Evolutionary conservation across 2,888 invertebrate genomes (phyloP).

Genomic region (Cheilosia soror): DNA sequence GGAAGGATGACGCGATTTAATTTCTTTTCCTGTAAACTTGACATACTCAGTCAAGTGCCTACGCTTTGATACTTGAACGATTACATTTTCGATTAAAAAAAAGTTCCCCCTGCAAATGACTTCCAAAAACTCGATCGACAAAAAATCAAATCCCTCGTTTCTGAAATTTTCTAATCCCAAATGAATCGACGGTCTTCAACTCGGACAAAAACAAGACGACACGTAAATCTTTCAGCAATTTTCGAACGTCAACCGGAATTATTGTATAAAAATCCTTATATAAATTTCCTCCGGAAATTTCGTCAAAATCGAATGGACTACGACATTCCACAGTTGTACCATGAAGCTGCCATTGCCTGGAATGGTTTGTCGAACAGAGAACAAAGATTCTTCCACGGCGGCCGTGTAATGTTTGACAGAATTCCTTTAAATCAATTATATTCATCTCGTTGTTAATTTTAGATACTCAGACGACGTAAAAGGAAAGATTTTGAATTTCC

Average conservation of each 20-base stretch:
- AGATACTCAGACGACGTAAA: constrained; percentile 56
- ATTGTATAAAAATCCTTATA: constrained; percentile 59
- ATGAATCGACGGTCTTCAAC: not conserved
- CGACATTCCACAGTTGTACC: constrained; percentile 22
- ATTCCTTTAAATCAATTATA: too few relatives aligned
- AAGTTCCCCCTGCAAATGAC: not conserved
- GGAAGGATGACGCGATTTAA: too few relatives aligned
- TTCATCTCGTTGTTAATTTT: not conserved
- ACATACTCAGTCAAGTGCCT: too few relatives aligned
- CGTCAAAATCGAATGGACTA: constrained; percentile 51
- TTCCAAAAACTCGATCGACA: too few relatives aligned
- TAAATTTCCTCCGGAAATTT: constrained; percentile 63
- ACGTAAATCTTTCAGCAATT: not conserved
- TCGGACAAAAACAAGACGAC: not conserved
- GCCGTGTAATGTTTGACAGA: constrained; percentile 19
- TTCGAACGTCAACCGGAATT: constrained; percentile 53
- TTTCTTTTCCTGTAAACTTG: too few relatives aligned
- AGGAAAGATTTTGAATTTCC: not conserved
- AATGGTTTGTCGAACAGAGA: constrained; percentile 6
- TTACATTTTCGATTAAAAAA: too few relatives aligned
- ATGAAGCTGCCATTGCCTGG: constrained; percentile 44
- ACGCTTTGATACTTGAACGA: too few relatives aligned
- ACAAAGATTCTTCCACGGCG: constrained; percentile 11
- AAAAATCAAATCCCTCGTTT: not conserved
- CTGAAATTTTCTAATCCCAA: not conserved